These are phyloP conservation scores for Enteromius mattozi DNA, from an alignment of 2,797 vertebrate species.

Conservation along the genomic window DNA sequence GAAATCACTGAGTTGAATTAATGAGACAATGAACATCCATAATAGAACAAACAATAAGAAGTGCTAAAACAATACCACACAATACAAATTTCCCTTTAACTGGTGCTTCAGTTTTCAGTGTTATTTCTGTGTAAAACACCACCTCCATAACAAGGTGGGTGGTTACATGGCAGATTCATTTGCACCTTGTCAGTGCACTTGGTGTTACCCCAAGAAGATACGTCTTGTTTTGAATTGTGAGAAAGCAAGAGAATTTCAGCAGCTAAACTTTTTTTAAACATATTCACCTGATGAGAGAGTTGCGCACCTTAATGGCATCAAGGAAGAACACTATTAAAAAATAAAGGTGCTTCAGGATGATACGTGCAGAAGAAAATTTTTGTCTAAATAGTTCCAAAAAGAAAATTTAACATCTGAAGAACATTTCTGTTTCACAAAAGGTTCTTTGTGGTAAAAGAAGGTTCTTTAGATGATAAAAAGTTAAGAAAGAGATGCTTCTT, in stretches of 20 bases:
- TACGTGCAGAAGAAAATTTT: too few species aligned
- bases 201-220: neutral
- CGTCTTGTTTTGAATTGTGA: neutral
- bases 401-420: too few species aligned
- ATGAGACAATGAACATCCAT: neutral
- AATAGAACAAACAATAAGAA: slow-evolving; percentile 17
- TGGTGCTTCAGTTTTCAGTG: neutral
- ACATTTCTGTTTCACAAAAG: too few species aligned
- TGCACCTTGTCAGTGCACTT: slow-evolving; percentile 27
- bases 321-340: neutral
- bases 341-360: too few species aligned
- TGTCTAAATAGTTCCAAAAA: too few species aligned
- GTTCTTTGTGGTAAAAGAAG: too few species aligned
- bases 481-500: too few species aligned
- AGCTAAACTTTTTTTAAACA: neutral
- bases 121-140: slow-evolving; percentile 32
- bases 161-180: slow-evolving; percentile 48
- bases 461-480: too few species aligned
- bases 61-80: neutral
- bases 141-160: slow-evolving; percentile 17
- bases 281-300: neutral
- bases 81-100: neutral
- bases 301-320: neutral
- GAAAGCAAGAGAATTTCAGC: neutral
- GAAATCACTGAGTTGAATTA: slow-evolving; percentile 28